A percentile compares a stretch with the other conserved stretches of the same genome.
These are phyloP conservation scores for Tetropium fuscum DNA, from an alignment of 2,888 invertebrate species.

Conservation along the genomic window DNA sequence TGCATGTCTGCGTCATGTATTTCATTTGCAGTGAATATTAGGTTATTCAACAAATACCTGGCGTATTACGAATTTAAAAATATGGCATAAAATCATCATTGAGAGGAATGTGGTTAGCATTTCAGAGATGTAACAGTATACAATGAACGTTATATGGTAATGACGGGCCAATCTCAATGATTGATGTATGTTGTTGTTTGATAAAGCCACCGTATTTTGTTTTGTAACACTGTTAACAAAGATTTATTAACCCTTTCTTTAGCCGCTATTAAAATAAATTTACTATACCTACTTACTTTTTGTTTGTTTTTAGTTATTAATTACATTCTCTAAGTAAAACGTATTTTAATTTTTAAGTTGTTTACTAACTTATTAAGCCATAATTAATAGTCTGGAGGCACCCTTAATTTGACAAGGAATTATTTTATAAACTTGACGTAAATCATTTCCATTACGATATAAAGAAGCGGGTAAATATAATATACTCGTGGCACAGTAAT, in stretches of 20 bases:
- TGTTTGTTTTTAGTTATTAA: slow-evolving; percentile 32
- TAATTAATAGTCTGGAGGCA: slow-evolving; percentile 12
- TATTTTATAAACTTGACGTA: slow-evolving; percentile 4
- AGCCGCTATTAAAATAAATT: slow-evolving; percentile 31
- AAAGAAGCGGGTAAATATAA: neutral
- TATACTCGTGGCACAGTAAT: neutral
- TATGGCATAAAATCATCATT: slow-evolving; percentile 3
- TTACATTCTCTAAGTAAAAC: slow-evolving; percentile 23
- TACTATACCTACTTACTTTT: slow-evolving; percentile 25
- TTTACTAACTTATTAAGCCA: slow-evolving; percentile 12
- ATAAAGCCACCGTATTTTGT: slow-evolving; percentile 62
- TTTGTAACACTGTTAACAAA: slow-evolving; percentile 62
- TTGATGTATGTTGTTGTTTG: slow-evolving; percentile 64
- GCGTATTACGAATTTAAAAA: slow-evolving; percentile 2
- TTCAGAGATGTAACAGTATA: slow-evolving; percentile 24
- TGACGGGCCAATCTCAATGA: slow-evolving; percentile 65
- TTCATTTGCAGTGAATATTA: no score
- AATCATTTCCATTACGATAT: neutral
- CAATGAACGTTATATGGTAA: slow-evolving; percentile 56
- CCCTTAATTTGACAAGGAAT: slow-evolving; percentile 3
- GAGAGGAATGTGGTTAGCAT: slow-evolving; percentile 14
- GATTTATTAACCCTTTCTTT: slow-evolving; percentile 61
- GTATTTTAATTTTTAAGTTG: slow-evolving; percentile 27
- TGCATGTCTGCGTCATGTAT: no score
- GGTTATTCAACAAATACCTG: neutral